Base-by-base conservation (phyloP, 2,888 invertebrate species). In the Phoronis australis region DNA sequence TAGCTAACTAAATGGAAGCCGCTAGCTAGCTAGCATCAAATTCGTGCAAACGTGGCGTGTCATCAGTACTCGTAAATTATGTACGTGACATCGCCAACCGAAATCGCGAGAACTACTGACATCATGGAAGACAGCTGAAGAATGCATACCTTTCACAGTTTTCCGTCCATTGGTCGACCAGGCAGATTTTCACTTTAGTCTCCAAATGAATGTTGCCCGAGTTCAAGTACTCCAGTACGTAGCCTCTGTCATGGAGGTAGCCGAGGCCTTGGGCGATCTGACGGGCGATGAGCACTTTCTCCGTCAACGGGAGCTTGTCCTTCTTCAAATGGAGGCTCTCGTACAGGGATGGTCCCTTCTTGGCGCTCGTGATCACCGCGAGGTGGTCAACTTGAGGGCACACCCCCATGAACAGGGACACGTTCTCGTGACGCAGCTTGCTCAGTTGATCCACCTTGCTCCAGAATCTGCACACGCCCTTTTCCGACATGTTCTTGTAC, bases 191-290 rank as follows among this genome's bases (percentile, higher is more conserved):
- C 24, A 79, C 79, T 51, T 75, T 67, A 50, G 64, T 68, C 50
- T 78, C 76, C 40, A 80, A 61, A 53, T 75, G 77, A 25, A 80
- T 70, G 53, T 79, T 79, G 47, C 69, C 68, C 3, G 78, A 73
- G 54, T 71, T 77, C 35, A 80, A 67, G 44, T 71, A 70, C 21
- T 68, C 63, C 43, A 79, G 71, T 20, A 78, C 68, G 45, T 80
- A 76, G n/a, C 73, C 76, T 52, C 76, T 77, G 45, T 78, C 78
- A 60, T 80, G 80, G 2, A 80, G 65, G 57, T 80, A 80, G 9
- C 79, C 78, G 71, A 80, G 73, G 9, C 71, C 76, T 51, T 74
- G 74, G 15, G 75, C 68, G 18, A 78, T 66, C 59, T 74, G 76
- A 18, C 73, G 56, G 18, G 73, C 67, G 9, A 78, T 70, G 47